Evolutionary conservation across 2,888 invertebrate species (phyloP).

Genomic region (Apamea anceps): DNA sequence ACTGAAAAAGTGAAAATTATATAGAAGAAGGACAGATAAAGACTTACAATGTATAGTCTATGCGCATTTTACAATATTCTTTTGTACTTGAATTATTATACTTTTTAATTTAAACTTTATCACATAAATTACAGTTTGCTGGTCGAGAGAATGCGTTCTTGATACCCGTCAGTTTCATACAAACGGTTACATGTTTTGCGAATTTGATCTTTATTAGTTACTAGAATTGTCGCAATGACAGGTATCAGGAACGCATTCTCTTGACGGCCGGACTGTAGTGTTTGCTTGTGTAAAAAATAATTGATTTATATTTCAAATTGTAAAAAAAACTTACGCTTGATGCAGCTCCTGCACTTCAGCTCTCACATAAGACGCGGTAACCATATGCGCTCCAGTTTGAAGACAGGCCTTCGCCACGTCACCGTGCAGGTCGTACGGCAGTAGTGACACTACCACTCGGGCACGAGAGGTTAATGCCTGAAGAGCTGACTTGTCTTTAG

Average conservation of each 20-base stretch:
- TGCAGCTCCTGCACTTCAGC: conserved; percentile 95
- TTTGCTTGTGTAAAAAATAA: neutral
- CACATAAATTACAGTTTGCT: too few species aligned
- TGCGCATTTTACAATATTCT: too few species aligned
- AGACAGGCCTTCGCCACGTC: conserved; percentile 96
- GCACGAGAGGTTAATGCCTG: conserved; percentile 93
- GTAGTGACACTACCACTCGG: conserved; percentile 95
- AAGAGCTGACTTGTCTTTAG: conserved; percentile 93
- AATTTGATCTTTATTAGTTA: too few species aligned
- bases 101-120: too few species aligned
- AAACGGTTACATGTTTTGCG: too few species aligned
- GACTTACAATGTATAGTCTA: too few species aligned
- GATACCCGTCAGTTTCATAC: too few species aligned
- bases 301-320: neutral
- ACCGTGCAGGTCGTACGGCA: conserved; percentile 97
- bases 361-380: conserved; percentile 98
- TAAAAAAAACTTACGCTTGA: conserved; percentile 90
- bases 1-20: conserved; percentile 81
- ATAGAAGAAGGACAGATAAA: neutral
- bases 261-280: too few species aligned
- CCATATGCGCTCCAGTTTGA: conserved; percentile 96
- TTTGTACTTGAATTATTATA: neutral
- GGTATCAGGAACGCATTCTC: too few species aligned
- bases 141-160: too few species aligned
- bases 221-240: too few species aligned